Base-by-base conservation (phyloP, 2,888 invertebrate species). In the Therioaphis trifolii region DNA sequence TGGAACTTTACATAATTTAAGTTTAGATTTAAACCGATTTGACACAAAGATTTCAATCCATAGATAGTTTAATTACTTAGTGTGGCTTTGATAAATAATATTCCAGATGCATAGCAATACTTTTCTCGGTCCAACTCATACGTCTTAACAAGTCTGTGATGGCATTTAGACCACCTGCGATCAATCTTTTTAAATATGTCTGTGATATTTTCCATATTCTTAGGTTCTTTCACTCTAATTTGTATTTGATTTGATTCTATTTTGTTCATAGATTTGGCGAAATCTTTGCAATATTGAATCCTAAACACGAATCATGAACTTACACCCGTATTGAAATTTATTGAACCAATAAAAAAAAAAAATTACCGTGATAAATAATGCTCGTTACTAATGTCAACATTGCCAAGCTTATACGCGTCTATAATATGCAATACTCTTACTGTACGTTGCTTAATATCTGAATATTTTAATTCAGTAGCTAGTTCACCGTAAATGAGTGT, bases 401-500 rank as follows among this genome's bases (percentile, higher is more conserved):
- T 93, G 61, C 94, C 95, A 40, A 96, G 89, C 85, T 92, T 90
- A 86, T 91, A 88, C 0, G 93, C 95, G 88, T 98, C 97, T 76
- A 97, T 92, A 18, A 97, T 90, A 87, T 93, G 97, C 46, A 98
- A 88, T 0, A 92, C 90, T 79, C 89, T 90, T 49, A 90, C 90
- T 87, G 91, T 91, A 71, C 90, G 89, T 87, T 93, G 92, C 24
- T 90, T 90, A 86, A 88, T 90, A 9, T 91, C 90, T 88, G 93
- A 91, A 14, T 93, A 93, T 85, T 89, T 89, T 72, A 91, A 89
- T 88, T 95, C 95, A 80, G 90, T 90, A 0, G 94, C 92, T 63
- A 93, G 88, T 89, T 95, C 95, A 0, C 92, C 95, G 87, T 92
- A 94, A 49, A 95, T 88, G 3, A 95, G 87, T 0, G 95, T 94